Conservation (phyloP, 2,797 vertebrate genomes). For the Calcarius lapponicus region DNA sequence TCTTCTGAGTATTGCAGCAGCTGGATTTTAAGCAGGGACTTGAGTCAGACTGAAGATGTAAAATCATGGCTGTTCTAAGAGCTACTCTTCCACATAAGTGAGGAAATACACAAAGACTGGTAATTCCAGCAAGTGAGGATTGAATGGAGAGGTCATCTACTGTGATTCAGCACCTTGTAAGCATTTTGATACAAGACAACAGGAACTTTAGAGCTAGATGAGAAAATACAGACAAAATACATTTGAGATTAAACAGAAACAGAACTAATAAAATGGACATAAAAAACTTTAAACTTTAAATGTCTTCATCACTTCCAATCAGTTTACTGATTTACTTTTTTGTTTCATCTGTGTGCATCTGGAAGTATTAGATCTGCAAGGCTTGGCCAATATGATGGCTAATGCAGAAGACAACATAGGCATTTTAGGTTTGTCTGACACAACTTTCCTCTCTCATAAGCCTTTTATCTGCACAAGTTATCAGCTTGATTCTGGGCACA, state of each 20-base stretch:
- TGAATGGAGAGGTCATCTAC: neutral
- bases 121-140: neutral
- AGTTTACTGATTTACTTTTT: neutral
- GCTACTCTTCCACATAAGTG: neutral
- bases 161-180: neutral
- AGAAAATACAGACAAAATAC: neutral
- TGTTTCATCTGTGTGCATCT: neutral
- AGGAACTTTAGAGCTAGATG: neutral
- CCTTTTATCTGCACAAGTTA: neutral
- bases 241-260: neutral
- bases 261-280: neutral
- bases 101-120: neutral
- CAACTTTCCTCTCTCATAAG: neutral
- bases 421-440: neutral
- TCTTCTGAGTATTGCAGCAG: neutral
- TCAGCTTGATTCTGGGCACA: neutral
- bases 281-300: neutral
- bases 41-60: neutral
- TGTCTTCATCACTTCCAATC: neutral
- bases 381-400: neutral
- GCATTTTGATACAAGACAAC: neutral
- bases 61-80: neutral
- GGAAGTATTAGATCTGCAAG: neutral
- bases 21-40: neutral
- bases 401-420: neutral